These are phyloP conservation scores for Xestoiulus laeticollis DNA, from an alignment of 2,888 invertebrate species.

Conservation along the genomic window DNA sequence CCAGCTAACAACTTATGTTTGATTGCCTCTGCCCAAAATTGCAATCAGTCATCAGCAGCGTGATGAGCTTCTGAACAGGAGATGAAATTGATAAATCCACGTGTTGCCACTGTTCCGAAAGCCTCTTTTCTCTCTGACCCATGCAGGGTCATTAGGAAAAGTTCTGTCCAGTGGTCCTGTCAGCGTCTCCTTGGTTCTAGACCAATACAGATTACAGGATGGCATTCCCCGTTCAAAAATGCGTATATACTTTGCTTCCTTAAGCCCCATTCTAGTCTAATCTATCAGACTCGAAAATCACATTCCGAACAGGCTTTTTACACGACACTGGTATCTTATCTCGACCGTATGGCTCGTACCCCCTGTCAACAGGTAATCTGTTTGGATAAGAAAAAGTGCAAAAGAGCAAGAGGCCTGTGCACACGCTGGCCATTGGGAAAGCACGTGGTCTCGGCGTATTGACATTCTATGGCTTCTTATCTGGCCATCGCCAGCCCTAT, in stretches of 20 bases:
- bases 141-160: neutral
- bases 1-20: neutral
- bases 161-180: neutral
- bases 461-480: constrained; percentile 9
- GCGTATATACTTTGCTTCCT: neutral
- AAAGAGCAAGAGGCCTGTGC: neutral
- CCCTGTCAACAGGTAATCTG: constrained; percentile 37
- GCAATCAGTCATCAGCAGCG: constrained; percentile 21
- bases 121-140: neutral
- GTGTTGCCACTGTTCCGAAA: neutral
- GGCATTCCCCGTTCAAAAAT: constrained; percentile 32
- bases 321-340: constrained; percentile 48
- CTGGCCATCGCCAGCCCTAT: constrained; percentile 27
- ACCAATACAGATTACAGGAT: neutral
- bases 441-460: neutral
- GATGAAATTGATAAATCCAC: neutral
- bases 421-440: neutral
- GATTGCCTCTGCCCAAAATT: neutral
- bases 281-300: constrained; percentile 45
- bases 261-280: constrained; percentile 23
- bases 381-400: constrained; percentile 27
- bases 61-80: constrained; percentile 15
- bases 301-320: constrained; percentile 44
- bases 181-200: neutral
- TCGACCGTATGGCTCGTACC: constrained; percentile 36